Evolutionary conservation across 2,797 vertebrate genomes (phyloP), one percentile per base, ranked within the genome.

Genomic region (Serranus cabrilla): DNA sequence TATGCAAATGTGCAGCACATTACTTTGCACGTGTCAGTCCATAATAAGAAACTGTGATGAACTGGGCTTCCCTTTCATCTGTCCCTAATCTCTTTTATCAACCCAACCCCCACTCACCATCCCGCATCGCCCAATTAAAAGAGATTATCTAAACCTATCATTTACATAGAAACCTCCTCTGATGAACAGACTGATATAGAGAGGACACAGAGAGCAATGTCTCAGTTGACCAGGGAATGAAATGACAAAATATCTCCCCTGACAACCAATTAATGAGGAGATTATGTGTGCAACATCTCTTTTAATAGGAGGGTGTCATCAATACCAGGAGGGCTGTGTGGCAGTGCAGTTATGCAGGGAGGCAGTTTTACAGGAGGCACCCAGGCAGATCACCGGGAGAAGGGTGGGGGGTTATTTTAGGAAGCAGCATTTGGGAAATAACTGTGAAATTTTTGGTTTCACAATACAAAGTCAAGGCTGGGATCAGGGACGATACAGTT

Each of bases 261-360:
- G 78, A 84, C 76, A 78, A 71, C 78, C 64, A 80, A 86, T 84
- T 82, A 89, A 87, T 78, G 77, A 80, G 75, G 71, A 87, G 87
- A 89, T 87, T 86, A 86, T 57, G 71, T 63, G 74, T 64, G 83
- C 73, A 78, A 77, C 80, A 85, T 85, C 75, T 82, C 75, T 77
- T 88, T 87, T 89, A 83, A 88, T 81, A 71, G 75, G 74, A 76
- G 61, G 47, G 71, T 82, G 76, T 81, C 73, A 76, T 81, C 75
- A 72, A 83, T 81, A 71, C 72, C 73, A 63, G 56, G 47, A 17
- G 25, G 67, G 56, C 52, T 20, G 61, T 61, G 73, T 68, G 68
- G 54, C 66, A 64, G 81, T 37, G 54, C 64, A 65, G 83, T 57
- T 58, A 80, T 78, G 60, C n/a, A 18, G 63, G n/a, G 42, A 49